These are phyloP conservation scores for Bergia puertoricense DNA, from an alignment of 92 coral and sea anemone species.

Conservation along the genomic window DNA sequence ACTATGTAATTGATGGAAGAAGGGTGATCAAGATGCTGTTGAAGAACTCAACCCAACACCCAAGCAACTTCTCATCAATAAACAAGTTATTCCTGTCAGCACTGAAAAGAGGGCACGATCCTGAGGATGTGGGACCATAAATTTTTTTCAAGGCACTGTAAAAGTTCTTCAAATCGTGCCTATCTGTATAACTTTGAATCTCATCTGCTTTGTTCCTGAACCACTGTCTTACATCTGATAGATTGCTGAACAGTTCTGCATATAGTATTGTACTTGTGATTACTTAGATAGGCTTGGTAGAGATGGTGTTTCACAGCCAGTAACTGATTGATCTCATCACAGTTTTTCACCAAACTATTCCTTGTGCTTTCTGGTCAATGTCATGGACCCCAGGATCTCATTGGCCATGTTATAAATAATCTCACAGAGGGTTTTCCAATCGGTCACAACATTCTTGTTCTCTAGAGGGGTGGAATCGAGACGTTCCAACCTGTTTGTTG, in stretches of 20 bases:
- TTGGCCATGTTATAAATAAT: not conserved
- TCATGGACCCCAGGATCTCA: not conserved
- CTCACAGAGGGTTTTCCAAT: not conserved
- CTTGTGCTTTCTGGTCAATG: not conserved
- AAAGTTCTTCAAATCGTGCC: constrained; percentile 46
- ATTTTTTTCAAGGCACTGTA: constrained; percentile 20
- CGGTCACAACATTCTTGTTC: not conserved
- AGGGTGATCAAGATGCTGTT: too few relatives aligned
- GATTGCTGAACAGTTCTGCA: not conserved
- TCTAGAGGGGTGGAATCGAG: not conserved
- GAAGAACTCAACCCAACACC: too few relatives aligned
- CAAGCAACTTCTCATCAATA: not conserved
- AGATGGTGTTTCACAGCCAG: not conserved
- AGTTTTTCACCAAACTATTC: constrained; percentile 19
- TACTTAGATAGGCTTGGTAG: not conserved
- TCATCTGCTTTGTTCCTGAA: constrained; percentile 45
- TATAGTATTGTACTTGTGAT: constrained; percentile 14
- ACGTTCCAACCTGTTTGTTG: not conserved
- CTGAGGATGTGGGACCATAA: not conserved
- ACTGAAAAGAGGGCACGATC: constrained; percentile 36
- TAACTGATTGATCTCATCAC: not conserved
- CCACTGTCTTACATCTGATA: constrained; percentile 30
- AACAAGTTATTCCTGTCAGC: constrained; percentile 28
- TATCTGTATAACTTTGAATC: constrained; percentile 43
- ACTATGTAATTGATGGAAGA: too few relatives aligned